phyloP scores from a whole-genome alignment of 2,797 vertebrate species.

The Octomys mimax region DNA sequence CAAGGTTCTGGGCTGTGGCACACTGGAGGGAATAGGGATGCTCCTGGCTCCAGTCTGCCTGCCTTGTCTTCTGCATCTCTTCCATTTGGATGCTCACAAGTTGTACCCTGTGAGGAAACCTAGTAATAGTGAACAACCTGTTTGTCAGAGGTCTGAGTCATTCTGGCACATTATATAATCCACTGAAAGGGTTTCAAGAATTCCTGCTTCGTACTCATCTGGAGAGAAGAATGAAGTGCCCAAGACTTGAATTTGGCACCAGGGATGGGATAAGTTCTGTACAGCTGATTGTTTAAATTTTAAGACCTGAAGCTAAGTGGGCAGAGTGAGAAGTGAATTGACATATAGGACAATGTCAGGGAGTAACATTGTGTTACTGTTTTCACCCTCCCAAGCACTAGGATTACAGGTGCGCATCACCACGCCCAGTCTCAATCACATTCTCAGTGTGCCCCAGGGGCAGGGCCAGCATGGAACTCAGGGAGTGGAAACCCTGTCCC shows the following conservation, averaged over 20 bases:
- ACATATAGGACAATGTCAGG: not conserved
- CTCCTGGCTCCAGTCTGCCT: not conserved
- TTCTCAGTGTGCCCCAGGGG: too few species aligned
- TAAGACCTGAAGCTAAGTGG: not conserved
- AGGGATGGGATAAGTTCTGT: too few species aligned
- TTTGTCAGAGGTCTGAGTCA: not conserved
- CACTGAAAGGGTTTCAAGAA: not conserved
- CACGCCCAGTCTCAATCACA: too few species aligned
- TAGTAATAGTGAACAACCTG: not conserved
- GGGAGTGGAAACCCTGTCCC: too few species aligned
- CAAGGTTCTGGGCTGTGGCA: not conserved
- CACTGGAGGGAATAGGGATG: rapidly evolving
- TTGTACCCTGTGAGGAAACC: not conserved
- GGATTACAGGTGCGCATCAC: too few species aligned
- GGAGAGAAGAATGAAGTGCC: not conserved
- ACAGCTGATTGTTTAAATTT: not conserved
- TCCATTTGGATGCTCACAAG: not conserved
- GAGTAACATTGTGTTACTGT: too few species aligned
- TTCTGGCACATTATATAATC: not conserved
- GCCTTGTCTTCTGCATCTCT: rapidly evolving
- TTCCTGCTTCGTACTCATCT: rapidly evolving
- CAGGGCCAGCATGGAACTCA: too few species aligned
- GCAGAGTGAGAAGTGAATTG: not conserved
- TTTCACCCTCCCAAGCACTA: too few species aligned
- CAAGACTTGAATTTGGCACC: not conserved